Base-by-base conservation (phyloP, 1,140 invertebrate genomes). In the Penaeus indicus region DNA sequence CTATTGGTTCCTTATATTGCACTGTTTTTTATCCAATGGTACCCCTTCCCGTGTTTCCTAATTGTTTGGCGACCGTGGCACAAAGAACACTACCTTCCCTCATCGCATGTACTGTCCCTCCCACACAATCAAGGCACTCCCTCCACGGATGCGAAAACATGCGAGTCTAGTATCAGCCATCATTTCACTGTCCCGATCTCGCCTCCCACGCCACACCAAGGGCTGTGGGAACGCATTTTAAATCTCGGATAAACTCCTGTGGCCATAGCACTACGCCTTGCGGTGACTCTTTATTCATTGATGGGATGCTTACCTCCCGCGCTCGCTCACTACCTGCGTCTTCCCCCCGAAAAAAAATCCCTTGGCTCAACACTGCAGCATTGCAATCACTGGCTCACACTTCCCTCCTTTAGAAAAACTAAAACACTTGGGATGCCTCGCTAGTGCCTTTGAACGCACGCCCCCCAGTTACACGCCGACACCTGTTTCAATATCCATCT, bases 211-310 rank as follows among this genome's bases (percentile, higher is more conserved):
- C 38, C 18, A 84, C 11, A 54, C 8, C 64, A 38, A 25, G 32
- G 47, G 16, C 11, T 21, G 27, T 42, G 8, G 42, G 18, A 38
- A 18, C 81, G 25, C 38, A 83, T 67, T 83, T 83, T 67, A 63
- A 25, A 21, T 42, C 18, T 42, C 27, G 8, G 64, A 42, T 47
- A 69, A 69, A 47, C 38, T 42, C n/a, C 22, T n/a, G 22, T 22
- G 81, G 81, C 81, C 62, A 86, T 81, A 69, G 85, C 69, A 67
- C 16, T 81, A 62, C 32, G 32, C 54, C 42, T 25, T 75, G 21
- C 38, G 69, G 60, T 32, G 72, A 67, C n/a, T 72, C 84, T 75
- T 22, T 69, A 38, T 38, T 61, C 27, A 47, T 32, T 38, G 77
- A 67, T 47, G 62, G 61, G 60, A 42, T 42, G 21, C 62, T 22